These are phyloP conservation scores for Leptopilina boulardi DNA, from an alignment of 1,140 invertebrate species.

Conservation along the genomic window DNA sequence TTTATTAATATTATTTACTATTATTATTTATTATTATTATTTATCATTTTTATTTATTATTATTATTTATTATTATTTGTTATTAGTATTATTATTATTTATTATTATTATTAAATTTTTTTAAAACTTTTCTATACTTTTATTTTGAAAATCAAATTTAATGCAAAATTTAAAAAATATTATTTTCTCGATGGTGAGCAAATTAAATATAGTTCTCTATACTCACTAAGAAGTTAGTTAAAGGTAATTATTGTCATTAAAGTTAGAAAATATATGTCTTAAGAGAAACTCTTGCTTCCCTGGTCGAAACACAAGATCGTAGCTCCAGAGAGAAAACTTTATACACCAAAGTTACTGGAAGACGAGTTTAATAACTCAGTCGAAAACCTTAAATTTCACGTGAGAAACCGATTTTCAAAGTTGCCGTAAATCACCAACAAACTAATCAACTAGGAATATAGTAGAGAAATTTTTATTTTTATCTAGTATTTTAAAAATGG, in stretches of 20 bases:
- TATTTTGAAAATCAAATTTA: too few relatives aligned
- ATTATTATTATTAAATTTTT: too few relatives aligned
- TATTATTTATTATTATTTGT: too few relatives aligned
- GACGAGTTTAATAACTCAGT: constrained; percentile 11
- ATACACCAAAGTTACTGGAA: background rate
- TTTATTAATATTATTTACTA: too few relatives aligned
- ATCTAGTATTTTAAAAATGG: too few relatives aligned
- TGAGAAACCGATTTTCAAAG: background rate
- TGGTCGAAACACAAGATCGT: background rate
- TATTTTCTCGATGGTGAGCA: background rate
- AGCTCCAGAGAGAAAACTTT: background rate
- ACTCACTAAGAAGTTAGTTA: background rate
- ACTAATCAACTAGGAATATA: background rate
- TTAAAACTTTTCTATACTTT: too few relatives aligned
- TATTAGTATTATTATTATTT: too few relatives aligned
- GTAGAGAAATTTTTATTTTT: too few relatives aligned
- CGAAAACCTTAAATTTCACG: background rate
- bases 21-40: too few relatives aligned
- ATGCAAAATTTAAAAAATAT: too few relatives aligned
- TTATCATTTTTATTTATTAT: too few relatives aligned
- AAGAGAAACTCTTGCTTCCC: background rate
- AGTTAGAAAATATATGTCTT: constrained; percentile 4
- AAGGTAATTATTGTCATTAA: background rate
- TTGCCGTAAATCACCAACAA: background rate
- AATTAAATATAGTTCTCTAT: background rate